Evolutionary conservation across 2,888 invertebrate species (phyloP).

Genomic region (Pharmacophagus antenor): DNA sequence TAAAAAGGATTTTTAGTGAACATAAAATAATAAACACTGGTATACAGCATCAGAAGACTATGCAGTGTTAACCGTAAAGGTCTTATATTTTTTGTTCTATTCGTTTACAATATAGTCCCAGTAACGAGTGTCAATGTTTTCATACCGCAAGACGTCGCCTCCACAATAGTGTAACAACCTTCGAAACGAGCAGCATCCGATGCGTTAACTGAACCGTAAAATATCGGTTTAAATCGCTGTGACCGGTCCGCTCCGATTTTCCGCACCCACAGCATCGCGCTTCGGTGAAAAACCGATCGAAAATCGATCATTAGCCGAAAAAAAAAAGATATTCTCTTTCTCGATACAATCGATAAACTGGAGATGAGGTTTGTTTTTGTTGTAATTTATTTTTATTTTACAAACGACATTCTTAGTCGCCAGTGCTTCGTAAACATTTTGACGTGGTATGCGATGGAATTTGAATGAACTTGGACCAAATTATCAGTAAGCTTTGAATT

Average conservation of each 20-base stretch:
- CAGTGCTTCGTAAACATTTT: conserved; percentile 31
- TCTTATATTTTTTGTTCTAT: conserved; percentile 7
- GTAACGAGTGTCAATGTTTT: conserved; percentile 35
- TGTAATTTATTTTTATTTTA: conserved; percentile 1
- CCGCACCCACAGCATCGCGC: conserved; percentile 47
- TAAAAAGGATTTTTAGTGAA: no score
- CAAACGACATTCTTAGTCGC: conserved; percentile 27
- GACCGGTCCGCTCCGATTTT: conserved; percentile 50
- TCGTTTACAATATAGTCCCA: conserved; percentile 3
- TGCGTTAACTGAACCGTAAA: conserved; percentile 53
- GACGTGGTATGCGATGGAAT: conserved; percentile 32
- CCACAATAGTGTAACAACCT: conserved; percentile 54
- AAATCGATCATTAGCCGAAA: conserved; percentile 34
- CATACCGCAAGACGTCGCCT: conserved; percentile 38
- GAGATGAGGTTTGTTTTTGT: conserved; percentile 32
- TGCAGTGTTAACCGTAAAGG: no score
- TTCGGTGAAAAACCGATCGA: conserved; percentile 38
- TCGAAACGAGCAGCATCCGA: conserved; percentile 46
- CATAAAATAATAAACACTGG: no score
- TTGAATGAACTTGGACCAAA: conserved; percentile 62
- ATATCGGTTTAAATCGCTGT: conserved; percentile 57
- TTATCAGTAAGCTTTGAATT: conserved; percentile 36
- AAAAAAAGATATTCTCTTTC: conserved; percentile 34
- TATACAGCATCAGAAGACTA: no score
- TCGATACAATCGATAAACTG: conserved; percentile 31